Evolutionary conservation across 2,113 vertebrate genomes (phyloP).

Genomic region (Hippolais icterina): DNA sequence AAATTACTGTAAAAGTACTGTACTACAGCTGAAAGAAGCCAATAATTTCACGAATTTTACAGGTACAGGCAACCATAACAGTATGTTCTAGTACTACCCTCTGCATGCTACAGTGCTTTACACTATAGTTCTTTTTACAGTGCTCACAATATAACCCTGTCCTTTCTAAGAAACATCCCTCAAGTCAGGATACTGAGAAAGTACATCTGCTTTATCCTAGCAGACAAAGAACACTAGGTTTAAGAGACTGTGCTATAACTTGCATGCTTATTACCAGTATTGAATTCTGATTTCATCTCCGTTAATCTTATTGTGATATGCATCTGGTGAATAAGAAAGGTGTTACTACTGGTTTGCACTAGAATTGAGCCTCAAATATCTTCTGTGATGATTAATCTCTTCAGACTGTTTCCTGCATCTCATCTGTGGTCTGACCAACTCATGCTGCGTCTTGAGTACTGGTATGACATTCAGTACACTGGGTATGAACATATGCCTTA

Average conservation of each 20-base stretch:
- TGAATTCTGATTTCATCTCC: background rate
- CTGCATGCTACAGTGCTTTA: slow-evolving; percentile 65
- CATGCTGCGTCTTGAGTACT: background rate
- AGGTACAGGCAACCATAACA: slow-evolving; percentile 69
- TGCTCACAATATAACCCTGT: slow-evolving; percentile 42
- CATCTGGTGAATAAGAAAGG: background rate
- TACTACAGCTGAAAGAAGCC: slow-evolving; percentile 64
- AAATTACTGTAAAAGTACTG: slow-evolving; percentile 67
- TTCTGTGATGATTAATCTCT: slow-evolving; percentile 5
- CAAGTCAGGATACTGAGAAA: slow-evolving; percentile 25
- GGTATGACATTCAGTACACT: background rate
- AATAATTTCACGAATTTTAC: slow-evolving; percentile 71
- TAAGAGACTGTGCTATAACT: slow-evolving; percentile 2
- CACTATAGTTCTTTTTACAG: slow-evolving; percentile 50
- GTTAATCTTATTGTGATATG: background rate
- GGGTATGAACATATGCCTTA: background rate
- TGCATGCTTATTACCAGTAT: background rate
- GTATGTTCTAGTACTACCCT: slow-evolving; percentile 63
- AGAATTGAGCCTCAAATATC: background rate
- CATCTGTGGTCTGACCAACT: background rate
- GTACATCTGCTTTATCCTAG: background rate
- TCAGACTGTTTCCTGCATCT: background rate
- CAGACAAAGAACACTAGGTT: background rate
- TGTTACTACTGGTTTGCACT: background rate
- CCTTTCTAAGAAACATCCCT: slow-evolving; percentile 45